Percentiles rank a stretch among this genome's conserved stretches.
Evolutionary conservation across 2,113 vertebrate genomes (phyloP).

Genomic region (Tretioscincus oriximinensis): DNA sequence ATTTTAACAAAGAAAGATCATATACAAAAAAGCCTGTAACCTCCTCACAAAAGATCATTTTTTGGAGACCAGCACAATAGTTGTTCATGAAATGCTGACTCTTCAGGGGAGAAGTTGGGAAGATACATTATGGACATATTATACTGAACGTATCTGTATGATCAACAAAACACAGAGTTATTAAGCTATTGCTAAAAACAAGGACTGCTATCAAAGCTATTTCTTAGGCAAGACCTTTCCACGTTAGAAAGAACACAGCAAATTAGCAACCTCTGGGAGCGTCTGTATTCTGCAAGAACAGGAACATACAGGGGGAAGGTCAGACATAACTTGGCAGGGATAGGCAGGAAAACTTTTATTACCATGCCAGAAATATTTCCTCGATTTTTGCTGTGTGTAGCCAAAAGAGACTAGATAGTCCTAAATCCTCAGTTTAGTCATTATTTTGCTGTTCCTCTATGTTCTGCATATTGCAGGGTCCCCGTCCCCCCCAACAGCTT

Average conservation of each 20-base stretch:
- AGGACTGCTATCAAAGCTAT: conserved; percentile 1
- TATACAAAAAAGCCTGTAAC: no score
- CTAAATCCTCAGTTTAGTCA: neutral
- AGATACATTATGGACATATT: neutral
- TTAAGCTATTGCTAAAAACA: neutral
- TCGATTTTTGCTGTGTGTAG: neutral
- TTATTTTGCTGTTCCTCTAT: neutral
- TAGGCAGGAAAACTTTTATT: conserved; percentile 4
- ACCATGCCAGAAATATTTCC: neutral
- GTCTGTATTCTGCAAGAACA: conserved; percentile 9
- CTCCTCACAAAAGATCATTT: no score
- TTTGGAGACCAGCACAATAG: no score
- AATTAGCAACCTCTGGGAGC: neutral
- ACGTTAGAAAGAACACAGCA: neutral
- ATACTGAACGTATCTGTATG: neutral
- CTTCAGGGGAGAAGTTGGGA: neutral
- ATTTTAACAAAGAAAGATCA: no score
- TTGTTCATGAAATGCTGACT: neutral
- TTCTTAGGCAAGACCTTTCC: conserved; percentile 14
- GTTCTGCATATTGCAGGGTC: neutral
- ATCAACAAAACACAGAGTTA: neutral
- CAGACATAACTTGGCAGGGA: neutral
- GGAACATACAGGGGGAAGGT: neutral
- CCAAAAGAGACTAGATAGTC: neutral
- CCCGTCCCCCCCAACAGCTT: neutral